Conservation (phyloP, 2,888 invertebrate species). For the Pyrocoelia pectoralis region DNA sequence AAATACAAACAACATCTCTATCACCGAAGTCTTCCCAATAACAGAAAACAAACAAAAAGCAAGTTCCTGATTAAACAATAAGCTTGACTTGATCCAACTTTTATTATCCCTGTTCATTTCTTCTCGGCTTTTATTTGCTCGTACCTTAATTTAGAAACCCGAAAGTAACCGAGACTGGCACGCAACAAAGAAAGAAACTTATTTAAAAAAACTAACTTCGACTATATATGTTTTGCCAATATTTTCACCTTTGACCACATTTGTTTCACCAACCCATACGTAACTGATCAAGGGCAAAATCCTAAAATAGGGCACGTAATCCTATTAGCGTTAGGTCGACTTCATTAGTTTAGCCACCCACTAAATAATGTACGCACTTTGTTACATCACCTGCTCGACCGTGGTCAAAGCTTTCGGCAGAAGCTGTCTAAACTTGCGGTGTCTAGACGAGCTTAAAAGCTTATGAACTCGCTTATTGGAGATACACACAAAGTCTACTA, state of each 20-base stretch:
- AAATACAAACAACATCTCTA: slow-evolving; percentile 25
- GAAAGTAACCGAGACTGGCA: slow-evolving; percentile 15
- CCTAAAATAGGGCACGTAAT: slow-evolving; percentile 39
- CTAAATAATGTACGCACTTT: slow-evolving; percentile 53
- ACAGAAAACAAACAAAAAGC: slow-evolving; percentile 35
- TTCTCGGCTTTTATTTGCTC: slow-evolving; percentile 28
- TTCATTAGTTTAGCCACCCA: slow-evolving; percentile 51
- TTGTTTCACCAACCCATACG: slow-evolving; percentile 17
- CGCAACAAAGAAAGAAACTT: background rate
- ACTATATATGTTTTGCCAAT: background rate
- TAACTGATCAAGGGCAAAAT: slow-evolving; percentile 10
- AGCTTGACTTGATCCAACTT: slow-evolving; percentile 34
- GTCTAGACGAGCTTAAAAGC: slow-evolving; percentile 35
- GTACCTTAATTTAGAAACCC: slow-evolving; percentile 27
- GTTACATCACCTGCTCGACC: slow-evolving; percentile 42
- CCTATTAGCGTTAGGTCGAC: slow-evolving; percentile 50
- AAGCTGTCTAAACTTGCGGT: slow-evolving; percentile 22
- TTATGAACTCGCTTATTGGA: slow-evolving; percentile 27
- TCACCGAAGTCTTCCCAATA: slow-evolving; percentile 30
- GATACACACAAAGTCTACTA: slow-evolving; percentile 1
- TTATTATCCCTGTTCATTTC: slow-evolving; percentile 33
- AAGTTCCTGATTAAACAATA: slow-evolving; percentile 34
- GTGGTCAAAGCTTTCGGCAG: slow-evolving; percentile 35
- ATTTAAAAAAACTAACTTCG: slow-evolving; percentile 11
- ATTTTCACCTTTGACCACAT: background rate